Base-by-base conservation (phyloP, 1,140 invertebrate genomes). In the Drosophila rufa region DNA sequence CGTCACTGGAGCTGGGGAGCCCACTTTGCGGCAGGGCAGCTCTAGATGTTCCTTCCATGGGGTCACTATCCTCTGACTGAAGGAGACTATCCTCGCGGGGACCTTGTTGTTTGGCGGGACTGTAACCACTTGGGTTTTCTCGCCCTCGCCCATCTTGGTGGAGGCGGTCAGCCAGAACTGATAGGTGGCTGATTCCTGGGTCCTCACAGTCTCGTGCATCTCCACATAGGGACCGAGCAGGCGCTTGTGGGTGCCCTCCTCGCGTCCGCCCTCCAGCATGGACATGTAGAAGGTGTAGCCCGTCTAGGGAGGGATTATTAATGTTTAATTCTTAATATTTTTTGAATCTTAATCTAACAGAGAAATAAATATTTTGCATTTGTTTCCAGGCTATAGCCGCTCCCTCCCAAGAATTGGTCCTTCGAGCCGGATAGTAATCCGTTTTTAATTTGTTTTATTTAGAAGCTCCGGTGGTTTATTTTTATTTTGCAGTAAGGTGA, bases 41-140 rank as follows among this genome's bases (percentile, higher is more conserved):
- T 95, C 95, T 22, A 98, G 94, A 75, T 97, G 96, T 87, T 96
- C 96, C 84, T 98, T 98, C 96, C 97, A 97, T 6, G 97, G 96
- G 6, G 96, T 97, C 11, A 97, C 94, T 47, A 97, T 95, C 51
- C 95, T 94, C 47, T 95, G 94, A 43, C 96, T 96, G 80, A 98
- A 98, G 2, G 97, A 97, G 6, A 96, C 96, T 76, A 97, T 97
- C 75, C 95, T 94, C 1, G 97, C 97, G 14, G 96, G 96, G 15
- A 98, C 96, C 93, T 96, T 96, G 81, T 95, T 96, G 25, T 96
- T 95, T 0, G 97, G 96, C 8, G 96, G 94, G 42, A 97, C 95
- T 5, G 95, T 96, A 51, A 97, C 95, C 3, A 96, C 95, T 25
- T 95, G 94, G 0, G 97, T 97, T 55, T 96, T 95, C 47, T 96